phyloP scores from a whole-genome alignment of 2,113 vertebrate species.

The Sphyrna mokarran region DNA sequence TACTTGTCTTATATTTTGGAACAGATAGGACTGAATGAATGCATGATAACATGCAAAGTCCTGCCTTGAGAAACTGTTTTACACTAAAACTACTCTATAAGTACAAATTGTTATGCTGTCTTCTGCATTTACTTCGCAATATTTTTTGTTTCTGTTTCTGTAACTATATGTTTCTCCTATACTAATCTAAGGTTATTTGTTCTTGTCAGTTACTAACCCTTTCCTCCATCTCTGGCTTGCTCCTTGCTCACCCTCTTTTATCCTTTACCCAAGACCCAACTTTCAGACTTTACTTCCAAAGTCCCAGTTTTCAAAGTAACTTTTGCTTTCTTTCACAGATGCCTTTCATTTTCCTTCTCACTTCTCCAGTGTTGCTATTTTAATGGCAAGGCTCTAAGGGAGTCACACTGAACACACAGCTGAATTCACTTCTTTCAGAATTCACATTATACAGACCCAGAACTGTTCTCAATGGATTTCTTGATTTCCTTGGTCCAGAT shows the following conservation, averaged over 20 bases:
- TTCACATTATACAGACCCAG: neutral
- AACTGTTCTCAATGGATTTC: neutral
- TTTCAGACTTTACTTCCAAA: neutral
- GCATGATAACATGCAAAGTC: neutral
- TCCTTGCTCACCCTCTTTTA: neutral
- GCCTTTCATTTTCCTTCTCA: neutral
- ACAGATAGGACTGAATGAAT: neutral
- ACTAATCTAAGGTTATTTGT: neutral
- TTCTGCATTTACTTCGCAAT: neutral
- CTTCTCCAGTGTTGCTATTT: neutral
- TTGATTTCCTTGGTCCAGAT: neutral
- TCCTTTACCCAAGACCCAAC: neutral
- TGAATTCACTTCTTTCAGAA: neutral
- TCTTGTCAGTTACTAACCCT: neutral
- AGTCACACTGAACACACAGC: too few relatives aligned
- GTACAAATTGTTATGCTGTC: neutral
- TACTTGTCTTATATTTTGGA: neutral
- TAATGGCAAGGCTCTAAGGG: neutral
- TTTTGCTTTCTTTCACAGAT: neutral
- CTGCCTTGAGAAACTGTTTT: neutral
- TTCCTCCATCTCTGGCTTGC: neutral
- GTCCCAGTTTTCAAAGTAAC: neutral
- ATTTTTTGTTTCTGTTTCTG: neutral
- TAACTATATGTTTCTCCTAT: neutral
- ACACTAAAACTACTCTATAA: neutral